Evolutionary conservation across 2,113 vertebrate species (phyloP), one percentile per base, ranked within the genome.

Genomic region (Mungos mungo): DNA sequence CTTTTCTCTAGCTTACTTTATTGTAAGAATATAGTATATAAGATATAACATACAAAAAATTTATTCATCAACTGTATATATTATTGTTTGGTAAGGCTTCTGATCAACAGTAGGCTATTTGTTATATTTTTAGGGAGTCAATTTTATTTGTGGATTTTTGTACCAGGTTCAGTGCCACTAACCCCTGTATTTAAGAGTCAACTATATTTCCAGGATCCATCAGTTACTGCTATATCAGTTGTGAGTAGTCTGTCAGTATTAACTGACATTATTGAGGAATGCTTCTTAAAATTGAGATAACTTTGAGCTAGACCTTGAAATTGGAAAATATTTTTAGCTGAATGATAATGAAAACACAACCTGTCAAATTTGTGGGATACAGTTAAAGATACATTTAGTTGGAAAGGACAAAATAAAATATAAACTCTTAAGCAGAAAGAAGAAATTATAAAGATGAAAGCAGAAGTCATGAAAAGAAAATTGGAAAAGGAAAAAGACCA

Each of bases 241-340:
- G 2, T 77, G 93, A 82, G 31, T 14, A 76, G 8, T 80, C 10
- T 85, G 0, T 80, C 33, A 79, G 14, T 84, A 29, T 93, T 93
- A 88, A 82, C 25, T 82, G 60, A 83, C 6, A 60, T 80, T 89
- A 88, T 50, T 79, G 25, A 97, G 19, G 38, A 83, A 92, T 27
- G 33, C 47, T 77, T 83, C 60, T 96, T 89, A 50, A 68, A 81
- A 77, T 23, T 94, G 16, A 6, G 3, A 47, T 96, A 60, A 92
- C 72, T 87, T 89, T n/a, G n/a, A 94, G 18, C 31, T 96, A 6
- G 27, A 83, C 29, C 35, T 79, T 94, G n/a, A 97, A 96, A 84
- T 92, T 74, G 74, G 54, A 90, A 92, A 87, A 16, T 82, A 57
- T 57, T 57, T 57, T 57, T 60, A 23, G 57, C 57, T 57, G 21